These are phyloP conservation scores for Sigmodon hispidus DNA, from an alignment of 2,113 vertebrate genomes.

Conservation along the genomic window DNA sequence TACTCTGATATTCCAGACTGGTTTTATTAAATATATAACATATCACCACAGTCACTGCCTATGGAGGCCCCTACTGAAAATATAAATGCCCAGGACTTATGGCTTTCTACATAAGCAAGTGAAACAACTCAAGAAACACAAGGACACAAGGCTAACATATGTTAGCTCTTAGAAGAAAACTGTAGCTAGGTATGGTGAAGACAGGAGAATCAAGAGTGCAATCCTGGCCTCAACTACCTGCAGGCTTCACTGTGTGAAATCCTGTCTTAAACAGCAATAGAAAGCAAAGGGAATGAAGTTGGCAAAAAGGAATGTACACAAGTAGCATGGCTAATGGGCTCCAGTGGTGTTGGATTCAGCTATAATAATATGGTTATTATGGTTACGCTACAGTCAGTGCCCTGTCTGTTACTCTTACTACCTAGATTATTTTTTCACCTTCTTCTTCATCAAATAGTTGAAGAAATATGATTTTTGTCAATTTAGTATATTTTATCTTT, in stretches of 20 bases:
- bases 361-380: neutral
- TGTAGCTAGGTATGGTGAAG: neutral
- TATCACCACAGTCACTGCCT: neutral
- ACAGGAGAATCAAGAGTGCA: neutral
- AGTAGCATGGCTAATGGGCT: neutral
- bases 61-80: neutral
- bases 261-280: neutral
- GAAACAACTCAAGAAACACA: neutral
- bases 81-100: conserved; percentile 11
- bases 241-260: too few relatives aligned
- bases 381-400: neutral
- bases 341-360: neutral
- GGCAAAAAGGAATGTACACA: neutral
- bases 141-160: neutral
- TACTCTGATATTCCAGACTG: too few relatives aligned
- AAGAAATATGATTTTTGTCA: neutral
- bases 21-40: too few relatives aligned
- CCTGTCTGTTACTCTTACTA: neutral
- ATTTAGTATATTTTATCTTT: neutral
- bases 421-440: neutral
- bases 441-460: neutral
- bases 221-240: neutral
- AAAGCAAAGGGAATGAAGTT: neutral
- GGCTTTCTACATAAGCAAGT: neutral
- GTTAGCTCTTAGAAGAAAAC: neutral